Evolutionary conservation across 2,797 vertebrate species (phyloP).

Genomic region (Ctenosaura bakeri): DNA sequence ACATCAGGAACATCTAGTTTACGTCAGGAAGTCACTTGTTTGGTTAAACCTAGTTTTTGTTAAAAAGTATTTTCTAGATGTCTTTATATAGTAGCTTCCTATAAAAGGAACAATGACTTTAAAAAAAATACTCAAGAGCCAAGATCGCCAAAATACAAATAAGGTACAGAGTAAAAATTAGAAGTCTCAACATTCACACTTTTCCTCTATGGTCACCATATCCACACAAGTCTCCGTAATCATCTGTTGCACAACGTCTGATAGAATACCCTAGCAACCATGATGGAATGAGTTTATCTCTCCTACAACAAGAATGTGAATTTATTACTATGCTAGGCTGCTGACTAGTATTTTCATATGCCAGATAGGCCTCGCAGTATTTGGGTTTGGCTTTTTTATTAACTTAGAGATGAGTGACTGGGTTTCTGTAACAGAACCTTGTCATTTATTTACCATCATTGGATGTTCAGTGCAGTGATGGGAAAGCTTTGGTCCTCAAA

Average conservation of each 20-base stretch:
- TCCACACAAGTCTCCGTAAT: accelerated
- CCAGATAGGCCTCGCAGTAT: not conserved
- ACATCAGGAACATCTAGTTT: too few species aligned
- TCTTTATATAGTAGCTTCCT: not conserved
- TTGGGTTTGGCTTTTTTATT: not conserved
- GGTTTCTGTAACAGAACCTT: not conserved
- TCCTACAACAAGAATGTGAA: not conserved
- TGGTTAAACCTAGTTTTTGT: not conserved
- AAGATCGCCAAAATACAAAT: not conserved
- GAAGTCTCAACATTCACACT: not conserved
- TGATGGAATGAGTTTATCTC: not conserved
- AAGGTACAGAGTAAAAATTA: not conserved
- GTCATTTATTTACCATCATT: too few species aligned
- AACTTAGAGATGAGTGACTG: not conserved
- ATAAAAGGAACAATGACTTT: not conserved
- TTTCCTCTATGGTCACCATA: not conserved
- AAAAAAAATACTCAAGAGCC: not conserved
- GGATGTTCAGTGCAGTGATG: not conserved
- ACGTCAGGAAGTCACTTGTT: accelerated
- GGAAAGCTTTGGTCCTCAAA: not conserved
- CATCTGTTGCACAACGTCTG: accelerated
- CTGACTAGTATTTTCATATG: not conserved
- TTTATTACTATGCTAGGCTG: not conserved
- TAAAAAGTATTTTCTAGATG: not conserved
- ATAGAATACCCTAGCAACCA: not conserved